Base-by-base conservation (phyloP, 2,888 invertebrate genomes). In the Drosophila anomelani region DNA sequence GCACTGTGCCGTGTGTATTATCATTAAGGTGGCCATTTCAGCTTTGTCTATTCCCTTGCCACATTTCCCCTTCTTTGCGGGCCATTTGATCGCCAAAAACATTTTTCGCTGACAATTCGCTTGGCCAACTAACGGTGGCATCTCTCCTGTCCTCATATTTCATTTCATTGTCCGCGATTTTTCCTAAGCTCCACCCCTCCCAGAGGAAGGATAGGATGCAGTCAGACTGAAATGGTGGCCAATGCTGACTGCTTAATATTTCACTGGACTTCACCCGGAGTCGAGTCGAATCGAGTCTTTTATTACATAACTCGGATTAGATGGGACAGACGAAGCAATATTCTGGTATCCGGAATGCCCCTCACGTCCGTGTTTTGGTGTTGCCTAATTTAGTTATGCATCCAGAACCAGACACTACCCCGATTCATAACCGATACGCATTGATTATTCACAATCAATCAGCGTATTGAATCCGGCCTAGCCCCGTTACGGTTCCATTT, bases 171-270 rank as follows among this genome's bases (percentile, higher is more conserved):
- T 75, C 63, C 38, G 59, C 47, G 67, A 67, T 73, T 76, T 70
- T 64, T 78, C 64, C 61, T 54, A 34, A 12, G 10, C 10, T 10
- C 32, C 10, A 10, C 32, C 32, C 10, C 32, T 7, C 3, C 3
- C 34, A 34, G 36, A 61, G n/a, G n/a, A 29, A 29, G 38, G 34
- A 26, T 38, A 23, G 34, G 29, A 54, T 73, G 74, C 74, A 71
- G 29, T 29, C 29, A 29, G 29, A 29, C 29, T 29, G 29, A 29
- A 29, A 29, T 29, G 29, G 29, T n/a, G 29, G 39, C 59, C 41
- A 54, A 57, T 70, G 74, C 76, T 76, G 83, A 76, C 86, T 84
- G 77, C 74, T 88, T 63, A 84, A 84, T 88, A 88, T 86, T 88
- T 86, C 63, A 85, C 81, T 58, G 56, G 56, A 26, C 61, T 59